Percentiles rank a stretch among this genome's conserved stretches.
phyloP scores from a whole-genome alignment of 1,140 invertebrate species.

The Macrostomum lignano region DNA sequence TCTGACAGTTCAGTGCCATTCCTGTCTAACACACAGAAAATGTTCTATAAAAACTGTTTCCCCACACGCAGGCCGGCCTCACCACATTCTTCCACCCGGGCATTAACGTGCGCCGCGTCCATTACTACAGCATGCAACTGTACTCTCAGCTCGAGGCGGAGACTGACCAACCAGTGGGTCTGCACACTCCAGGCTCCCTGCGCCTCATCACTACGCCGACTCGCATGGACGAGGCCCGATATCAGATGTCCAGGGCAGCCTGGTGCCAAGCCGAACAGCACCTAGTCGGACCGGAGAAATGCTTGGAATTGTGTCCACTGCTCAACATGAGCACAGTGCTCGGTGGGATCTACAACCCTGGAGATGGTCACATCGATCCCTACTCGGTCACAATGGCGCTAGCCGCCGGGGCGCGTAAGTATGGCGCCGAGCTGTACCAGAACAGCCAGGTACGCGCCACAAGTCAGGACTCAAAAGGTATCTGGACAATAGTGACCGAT shows the following conservation, averaged over 20 bases:
- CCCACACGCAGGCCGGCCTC: no score
- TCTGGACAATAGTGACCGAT: conserved; percentile 16
- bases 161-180: conserved; percentile 19
- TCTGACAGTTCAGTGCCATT: no score
- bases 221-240: conserved; percentile 19
- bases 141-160: conserved; percentile 17
- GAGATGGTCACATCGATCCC: conserved; percentile 26
- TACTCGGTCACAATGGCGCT: conserved; percentile 25
- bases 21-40: no score
- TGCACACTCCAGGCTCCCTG: conserved; percentile 19
- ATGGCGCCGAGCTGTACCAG: conserved; percentile 15
- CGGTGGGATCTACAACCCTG: conserved; percentile 19
- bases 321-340: conserved; percentile 20
- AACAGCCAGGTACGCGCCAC: conserved; percentile 11
- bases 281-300: conserved; percentile 18
- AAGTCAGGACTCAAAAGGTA: conserved; percentile 11
- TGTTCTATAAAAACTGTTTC: no score
- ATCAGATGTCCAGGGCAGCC: conserved; percentile 19
- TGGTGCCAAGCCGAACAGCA: conserved; percentile 18
- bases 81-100: conserved; percentile 18
- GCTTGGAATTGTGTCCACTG: conserved; percentile 16
- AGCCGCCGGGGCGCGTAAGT: conserved; percentile 17
- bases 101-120: conserved; percentile 22
- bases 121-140: conserved; percentile 21
- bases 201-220: conserved; percentile 14